Evolutionary conservation across 2,888 invertebrate species (phyloP), one percentile per base, ranked within the genome.

Genomic region (Anagyrus pseudococci): DNA sequence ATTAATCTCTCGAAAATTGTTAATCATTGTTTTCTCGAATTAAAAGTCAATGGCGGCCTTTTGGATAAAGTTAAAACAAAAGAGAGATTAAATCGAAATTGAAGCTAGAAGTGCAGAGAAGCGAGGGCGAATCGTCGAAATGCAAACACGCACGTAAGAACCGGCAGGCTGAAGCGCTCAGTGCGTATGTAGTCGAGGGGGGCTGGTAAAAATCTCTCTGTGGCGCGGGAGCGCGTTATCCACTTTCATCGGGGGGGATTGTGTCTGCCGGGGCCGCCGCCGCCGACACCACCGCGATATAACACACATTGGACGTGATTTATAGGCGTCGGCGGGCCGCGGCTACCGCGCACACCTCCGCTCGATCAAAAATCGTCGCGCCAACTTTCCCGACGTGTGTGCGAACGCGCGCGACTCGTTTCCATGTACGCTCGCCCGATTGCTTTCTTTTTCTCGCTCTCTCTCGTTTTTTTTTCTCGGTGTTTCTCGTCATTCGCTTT

Each of bases 351-450:
- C 56, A 59, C 64, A 62, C 59, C 68, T 67, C 68, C 47, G 69
- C 62, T 62, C 59, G 66, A 68, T 68, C 67, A 68, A 67, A 71
- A 71, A 70, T 58, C 61, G 64, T 65, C 66, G 66, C 53, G 65
- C 62, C 58, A 66, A 65, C 58, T 68, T 69, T 69, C 71, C 67
- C 68, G 70, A 70, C 67, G 70, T 69, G n/a, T n/a, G n/a, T n/a
- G n/a, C n/a, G n/a, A n/a, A n/a, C n/a, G n/a, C n/a, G n/a, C n/a
- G 69, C 68, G 68, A 64, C 55, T 58, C 67, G 54, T 54, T 25
- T 69, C 70, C 69, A 72, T 70, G 4, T 71, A 74, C 76, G 74
- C 75, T 73, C 74, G 73, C 71, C 71, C 69, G 70, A 66, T 7
- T 49, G 4, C 20, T 20, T 25, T 29, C 25, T 20, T 22, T 22